Evolutionary conservation across 2,797 vertebrate genomes (phyloP), one percentile per base, ranked within the genome.

Genomic region (Thalassophryne amazonica): DNA sequence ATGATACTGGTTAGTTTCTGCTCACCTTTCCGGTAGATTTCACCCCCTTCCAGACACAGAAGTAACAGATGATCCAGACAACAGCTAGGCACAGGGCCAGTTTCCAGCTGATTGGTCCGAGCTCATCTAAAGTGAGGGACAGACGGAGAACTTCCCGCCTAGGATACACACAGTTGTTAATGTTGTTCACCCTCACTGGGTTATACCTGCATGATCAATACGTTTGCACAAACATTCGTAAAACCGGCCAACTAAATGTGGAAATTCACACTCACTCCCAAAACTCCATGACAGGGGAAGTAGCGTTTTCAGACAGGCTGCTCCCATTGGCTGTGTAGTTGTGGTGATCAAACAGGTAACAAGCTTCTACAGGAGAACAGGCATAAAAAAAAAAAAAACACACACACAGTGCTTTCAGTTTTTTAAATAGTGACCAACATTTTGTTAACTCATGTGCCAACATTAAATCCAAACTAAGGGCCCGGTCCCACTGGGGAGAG

Each of bases 271-370:
- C 94, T 46, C 88, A 95, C 93, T 95, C 93, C 93, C 94, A 95
- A 69, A 95, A 95, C 78, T 96, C 93, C 49, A 90, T 88, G 63
- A 96, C 86, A 0, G 94, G 89, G 0, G 93, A 94, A 0, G 92
- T 92, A 64, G 83, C 45, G 0, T 94, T 94, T 23, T 58, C 75
- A 0, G 54, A 60, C 3, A 77, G 31, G 53, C 48, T 21, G 61
- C 47, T 86, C 1, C 0, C 51, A 3, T 84, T 85, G 38, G 55
- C 37, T 6, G 76, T 54, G 14, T 55, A 59, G 60, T 86, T 87
- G 33, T 33, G 28, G 15, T 35, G 39, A 4, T 80, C 47, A 24
- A 88, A 88, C 29, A 70, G 36, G 29, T 87, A 38, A 40, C 90
- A 90, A 0, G 77, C 29, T 11, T 71, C 89, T 89, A 62, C 16